Evolutionary conservation across 2,797 vertebrate species (phyloP), one percentile per base, ranked within the genome.

Genomic region (Lemur catta): DNA sequence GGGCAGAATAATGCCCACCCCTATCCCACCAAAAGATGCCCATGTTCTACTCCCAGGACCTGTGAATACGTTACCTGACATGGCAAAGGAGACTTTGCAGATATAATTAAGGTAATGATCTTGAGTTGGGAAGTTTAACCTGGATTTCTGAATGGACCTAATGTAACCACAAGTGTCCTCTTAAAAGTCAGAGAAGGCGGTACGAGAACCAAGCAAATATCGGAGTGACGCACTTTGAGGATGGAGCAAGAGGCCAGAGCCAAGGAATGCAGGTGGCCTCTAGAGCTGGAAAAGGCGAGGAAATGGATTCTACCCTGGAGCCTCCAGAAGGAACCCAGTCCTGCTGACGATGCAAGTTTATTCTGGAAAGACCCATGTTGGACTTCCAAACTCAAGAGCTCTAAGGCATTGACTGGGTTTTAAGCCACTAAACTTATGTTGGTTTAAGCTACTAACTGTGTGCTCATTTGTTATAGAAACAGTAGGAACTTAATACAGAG

Each of bases 221-320:
- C 15, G 9, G 55, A 52, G 2, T 41, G 28, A 10, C 22, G 0
- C 2, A 43, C 28, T 90, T 35, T 71, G 48, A n/a, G 59, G 81
- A 30, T 74, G 8, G 4, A 63, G 33, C 7, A 8, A 14, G 88
- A 50, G 33, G 28, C 57, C 22, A 28, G 61, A 59, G n/a, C 14
- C 22, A n/a, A 82, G 8, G 52, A 41, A 17, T 2, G 0, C 28
- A n/a, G 10, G n/a, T 22, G n/a, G 5, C 12, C 17, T 81, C 0
- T 33, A 15, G 41, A 50, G 28, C 24, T 69, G 28, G 15, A 46
- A 50, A 55, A 71, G 38, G 5, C 2, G 4, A 59, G 11, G 52
- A 41, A 9, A 24, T 5, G 0, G 35, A 30, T 87, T 52, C 6
- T 57, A 30, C 28, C 2, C 0, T 30, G 33, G 43, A 63, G 7